These are phyloP conservation scores for Platanista minor DNA, from an alignment of 2,113 vertebrate genomes.

Conservation along the genomic window DNA sequence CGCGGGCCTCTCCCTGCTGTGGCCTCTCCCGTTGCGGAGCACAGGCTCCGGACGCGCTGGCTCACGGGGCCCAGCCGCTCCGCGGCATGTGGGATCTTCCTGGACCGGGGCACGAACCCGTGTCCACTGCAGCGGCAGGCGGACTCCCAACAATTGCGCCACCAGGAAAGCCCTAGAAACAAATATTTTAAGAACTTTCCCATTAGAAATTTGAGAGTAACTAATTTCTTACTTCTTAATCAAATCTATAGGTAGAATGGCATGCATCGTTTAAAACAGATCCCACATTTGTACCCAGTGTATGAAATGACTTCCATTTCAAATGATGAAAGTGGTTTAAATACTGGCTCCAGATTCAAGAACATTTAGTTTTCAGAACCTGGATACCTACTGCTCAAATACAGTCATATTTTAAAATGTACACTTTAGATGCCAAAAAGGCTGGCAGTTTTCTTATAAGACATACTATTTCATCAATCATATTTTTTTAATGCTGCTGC, in stretches of 20 bases:
- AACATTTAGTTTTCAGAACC: not conserved
- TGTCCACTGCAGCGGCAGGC: too few relatives aligned
- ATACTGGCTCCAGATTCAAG: not conserved
- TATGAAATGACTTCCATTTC: not conserved
- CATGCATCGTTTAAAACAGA: not conserved
- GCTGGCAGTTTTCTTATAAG: not conserved
- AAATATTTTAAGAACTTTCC: constrained; percentile 4
- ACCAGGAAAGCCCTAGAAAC: not conserved
- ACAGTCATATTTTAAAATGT: not conserved
- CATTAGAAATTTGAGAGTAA: not conserved
- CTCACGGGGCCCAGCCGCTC: too few relatives aligned
- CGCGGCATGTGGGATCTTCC: too few relatives aligned
- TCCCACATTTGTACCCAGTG: not conserved
- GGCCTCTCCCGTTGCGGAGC: too few relatives aligned
- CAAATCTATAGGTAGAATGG: not conserved
- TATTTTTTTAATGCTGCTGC: not conserved
- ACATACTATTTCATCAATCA: not conserved
- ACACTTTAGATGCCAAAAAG: not conserved
- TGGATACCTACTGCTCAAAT: not conserved
- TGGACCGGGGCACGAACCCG: too few relatives aligned
- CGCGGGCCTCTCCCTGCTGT: too few relatives aligned
- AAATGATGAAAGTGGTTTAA: not conserved
- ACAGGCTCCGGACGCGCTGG: too few relatives aligned
- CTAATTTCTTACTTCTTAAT: not conserved
- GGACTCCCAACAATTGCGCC: too few relatives aligned